Percentiles rank a stretch among this genome's conserved stretches.
Conservation (phyloP, 2,888 invertebrate genomes). For the Drosophila prolongata region DNA sequence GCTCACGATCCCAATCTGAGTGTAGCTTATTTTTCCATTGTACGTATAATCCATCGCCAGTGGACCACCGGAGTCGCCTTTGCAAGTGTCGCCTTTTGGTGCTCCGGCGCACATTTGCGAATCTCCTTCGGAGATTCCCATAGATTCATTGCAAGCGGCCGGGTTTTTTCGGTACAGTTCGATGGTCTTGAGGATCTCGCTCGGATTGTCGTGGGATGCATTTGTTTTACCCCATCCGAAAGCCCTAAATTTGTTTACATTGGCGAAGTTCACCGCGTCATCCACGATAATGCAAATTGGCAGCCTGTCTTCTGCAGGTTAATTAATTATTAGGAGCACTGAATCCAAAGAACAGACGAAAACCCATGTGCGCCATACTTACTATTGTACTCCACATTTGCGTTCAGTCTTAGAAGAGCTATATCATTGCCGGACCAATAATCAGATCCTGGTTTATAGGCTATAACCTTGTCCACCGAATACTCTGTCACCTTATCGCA, state of each 20-base stretch:
- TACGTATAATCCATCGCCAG: not conserved
- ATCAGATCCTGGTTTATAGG: too few relatives aligned
- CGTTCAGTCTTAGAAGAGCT: not conserved
- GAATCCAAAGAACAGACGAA: too few relatives aligned
- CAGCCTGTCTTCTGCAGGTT: not conserved
- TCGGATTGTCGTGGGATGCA: accelerated
- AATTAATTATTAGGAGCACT: not conserved
- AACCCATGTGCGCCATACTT: not conserved
- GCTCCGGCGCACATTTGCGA: not conserved
- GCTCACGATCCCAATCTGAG: not conserved
- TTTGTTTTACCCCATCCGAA: not conserved
- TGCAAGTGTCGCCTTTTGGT: not conserved
- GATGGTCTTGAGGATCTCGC: not conserved
- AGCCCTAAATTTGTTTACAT: not conserved
- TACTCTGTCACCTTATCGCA: not conserved
- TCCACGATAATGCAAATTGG: not conserved
- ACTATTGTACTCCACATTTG: not conserved
- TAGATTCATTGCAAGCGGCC: too few relatives aligned
- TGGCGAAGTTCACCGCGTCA: not conserved
- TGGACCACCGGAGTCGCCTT: not conserved
- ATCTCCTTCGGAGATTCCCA: too few relatives aligned
- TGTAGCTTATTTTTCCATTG: not conserved
- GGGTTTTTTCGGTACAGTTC: too few relatives aligned
- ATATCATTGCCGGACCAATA: not conserved
- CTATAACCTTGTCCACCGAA: not conserved